These are phyloP conservation scores for Calcarius ornatus DNA, from an alignment of 2,113 vertebrate species.

Conservation along the genomic window DNA sequence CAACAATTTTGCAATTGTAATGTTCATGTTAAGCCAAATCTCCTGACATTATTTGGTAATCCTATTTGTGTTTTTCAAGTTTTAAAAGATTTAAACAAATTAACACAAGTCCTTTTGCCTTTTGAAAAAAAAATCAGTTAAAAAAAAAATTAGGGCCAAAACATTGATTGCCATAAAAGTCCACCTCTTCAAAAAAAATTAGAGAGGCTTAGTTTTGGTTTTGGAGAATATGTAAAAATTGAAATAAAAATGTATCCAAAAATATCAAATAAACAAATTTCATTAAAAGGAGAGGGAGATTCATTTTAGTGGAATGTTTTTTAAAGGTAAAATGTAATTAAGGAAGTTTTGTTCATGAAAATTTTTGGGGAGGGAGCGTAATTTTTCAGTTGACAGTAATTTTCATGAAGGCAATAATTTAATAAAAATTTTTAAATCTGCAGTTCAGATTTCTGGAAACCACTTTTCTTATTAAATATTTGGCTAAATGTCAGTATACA, in stretches of 20 bases:
- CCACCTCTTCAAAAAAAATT: neutral
- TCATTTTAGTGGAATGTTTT: neutral
- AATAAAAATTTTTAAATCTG: neutral
- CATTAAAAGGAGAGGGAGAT: neutral
- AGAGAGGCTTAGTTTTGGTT: accelerated
- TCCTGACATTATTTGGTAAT: neutral
- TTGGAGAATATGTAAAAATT: neutral
- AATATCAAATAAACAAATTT: neutral
- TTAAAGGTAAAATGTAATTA: neutral
- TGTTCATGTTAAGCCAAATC: neutral
- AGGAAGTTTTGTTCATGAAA: neutral
- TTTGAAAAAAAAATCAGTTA: neutral
- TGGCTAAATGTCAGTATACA: neutral
- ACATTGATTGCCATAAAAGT: neutral
- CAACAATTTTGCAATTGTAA: neutral
- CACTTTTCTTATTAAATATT: neutral
- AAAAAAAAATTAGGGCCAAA: neutral
- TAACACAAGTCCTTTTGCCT: neutral
- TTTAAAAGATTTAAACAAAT: neutral
- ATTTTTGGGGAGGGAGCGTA: accelerated
- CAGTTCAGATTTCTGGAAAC: neutral
- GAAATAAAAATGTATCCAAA: neutral
- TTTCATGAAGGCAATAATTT: neutral
- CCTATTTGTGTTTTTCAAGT: neutral
- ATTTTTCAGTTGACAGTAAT: neutral